phyloP scores from a whole-genome alignment of 1,140 invertebrate genomes.

The Argopecten irradians region DNA sequence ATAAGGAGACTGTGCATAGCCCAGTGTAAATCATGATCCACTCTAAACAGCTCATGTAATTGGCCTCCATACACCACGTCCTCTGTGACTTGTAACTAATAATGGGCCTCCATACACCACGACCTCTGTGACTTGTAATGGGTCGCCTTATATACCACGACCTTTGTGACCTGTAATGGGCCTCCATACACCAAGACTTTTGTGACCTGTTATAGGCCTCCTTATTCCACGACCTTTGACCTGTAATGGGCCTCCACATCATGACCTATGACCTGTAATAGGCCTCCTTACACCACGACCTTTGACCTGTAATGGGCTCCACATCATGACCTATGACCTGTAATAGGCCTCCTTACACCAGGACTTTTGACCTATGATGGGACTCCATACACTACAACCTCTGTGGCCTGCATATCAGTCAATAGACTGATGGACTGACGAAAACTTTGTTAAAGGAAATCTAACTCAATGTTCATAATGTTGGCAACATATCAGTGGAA shows the following conservation, averaged over 20 bases:
- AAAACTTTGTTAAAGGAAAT: background rate
- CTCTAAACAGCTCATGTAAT: conserved; percentile 88
- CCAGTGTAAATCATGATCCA: conserved; percentile 84
- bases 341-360: background rate
- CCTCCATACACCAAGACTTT: too few species aligned
- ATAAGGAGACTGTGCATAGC: conserved; percentile 91
- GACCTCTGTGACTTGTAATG: conserved; percentile 79
- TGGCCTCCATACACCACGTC: conserved; percentile 91
- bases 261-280: too few species aligned
- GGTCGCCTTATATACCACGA: background rate
- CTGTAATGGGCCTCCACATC: too few species aligned
- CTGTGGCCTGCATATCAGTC: background rate
- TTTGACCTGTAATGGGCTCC: too few species aligned
- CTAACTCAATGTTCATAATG: background rate
- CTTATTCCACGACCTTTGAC: too few species aligned
- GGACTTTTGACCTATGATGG: background rate
- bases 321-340: background rate
- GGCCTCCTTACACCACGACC: too few species aligned
- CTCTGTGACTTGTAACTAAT: too few species aligned
- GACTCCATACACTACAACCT: background rate
- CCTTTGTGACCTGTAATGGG: background rate
- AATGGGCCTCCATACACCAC: conserved; percentile 92
- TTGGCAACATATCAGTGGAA: too few species aligned
- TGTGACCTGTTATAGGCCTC: too few species aligned
- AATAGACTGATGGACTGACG: background rate